Evolutionary conservation across 2,888 invertebrate genomes (phyloP).

Genomic region (Rhimphoctona megacephalus): DNA sequence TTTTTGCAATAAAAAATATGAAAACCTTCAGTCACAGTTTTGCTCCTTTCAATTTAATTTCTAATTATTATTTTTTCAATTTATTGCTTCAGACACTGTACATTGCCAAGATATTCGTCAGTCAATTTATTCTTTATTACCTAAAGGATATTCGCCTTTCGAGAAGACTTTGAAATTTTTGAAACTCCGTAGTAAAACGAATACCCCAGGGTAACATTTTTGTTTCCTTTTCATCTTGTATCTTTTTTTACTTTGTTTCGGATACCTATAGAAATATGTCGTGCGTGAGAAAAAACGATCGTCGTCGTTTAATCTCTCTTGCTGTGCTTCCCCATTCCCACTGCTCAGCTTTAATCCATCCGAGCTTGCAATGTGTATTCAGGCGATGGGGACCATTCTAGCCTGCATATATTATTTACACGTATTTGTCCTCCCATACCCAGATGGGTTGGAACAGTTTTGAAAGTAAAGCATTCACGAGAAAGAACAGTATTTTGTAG

Average conservation of each 20-base stretch:
- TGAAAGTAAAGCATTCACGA: constrained; percentile 55
- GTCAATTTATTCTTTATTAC: background rate
- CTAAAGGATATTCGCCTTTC: background rate
- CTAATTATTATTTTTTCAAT: background rate
- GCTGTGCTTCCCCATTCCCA: constrained; percentile 35
- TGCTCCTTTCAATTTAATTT: background rate
- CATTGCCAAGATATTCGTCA: background rate
- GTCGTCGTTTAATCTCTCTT: constrained; percentile 65
- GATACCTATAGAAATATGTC: constrained; percentile 34
- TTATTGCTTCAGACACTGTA: background rate
- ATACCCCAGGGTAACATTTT: background rate
- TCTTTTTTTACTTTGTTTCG: constrained; percentile 28
- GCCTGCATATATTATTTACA: constrained; percentile 64
- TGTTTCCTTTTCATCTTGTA: constrained; percentile 10
- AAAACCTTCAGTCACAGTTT: background rate
- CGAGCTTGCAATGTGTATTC: constrained; percentile 51
- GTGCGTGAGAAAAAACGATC: constrained; percentile 26
- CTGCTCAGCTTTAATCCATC: constrained; percentile 56
- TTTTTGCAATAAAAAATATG: background rate
- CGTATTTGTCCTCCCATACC: constrained; percentile 46
- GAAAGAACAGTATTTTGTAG: constrained; percentile 37
- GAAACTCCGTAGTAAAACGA: constrained; percentile 8
- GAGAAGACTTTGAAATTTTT: constrained; percentile 6
- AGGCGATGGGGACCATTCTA: constrained; percentile 58
- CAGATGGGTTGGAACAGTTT: constrained; percentile 20